Base-by-base conservation (phyloP, 2,888 invertebrate genomes). In the Synergus gifuensis region DNA sequence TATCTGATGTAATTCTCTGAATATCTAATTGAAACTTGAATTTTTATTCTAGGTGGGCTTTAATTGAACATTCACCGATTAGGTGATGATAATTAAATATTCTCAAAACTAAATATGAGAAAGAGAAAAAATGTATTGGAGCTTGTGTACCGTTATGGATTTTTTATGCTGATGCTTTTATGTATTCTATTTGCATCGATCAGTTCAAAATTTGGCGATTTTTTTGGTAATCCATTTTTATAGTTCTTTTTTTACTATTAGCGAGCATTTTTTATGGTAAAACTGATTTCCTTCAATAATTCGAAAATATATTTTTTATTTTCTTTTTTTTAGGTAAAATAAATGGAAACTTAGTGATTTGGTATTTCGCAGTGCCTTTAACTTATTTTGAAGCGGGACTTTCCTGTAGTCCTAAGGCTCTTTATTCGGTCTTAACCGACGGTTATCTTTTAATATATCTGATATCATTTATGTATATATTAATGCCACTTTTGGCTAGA, bases 351-450 rank as follows among this genome's bases (percentile, higher is more conserved):
- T 81, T 89, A 63, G 86, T 90, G 16, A 88, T 91, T 79, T 90
- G 90, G 88, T 91, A 91, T 82, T 87, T 92, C 62, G 90, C 90
- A 58, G 88, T 91, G 76, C 92, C 92, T 78, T 84, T 92, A 77
- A 91, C 89, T 7, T 92, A 92, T 82, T 84, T 92, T 64, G 92
- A 92, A 84, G 91, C 92, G 54, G 92, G 92, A 76, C 76, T 92
- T 16, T 85, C 87, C 12, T 92, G 92, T 78, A 85, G 82, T 78
- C 86, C 87, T n/a, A 88, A 87, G 78, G 88, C 88, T n/a, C 84
- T 92, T 0, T 87, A 89, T 46, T 81, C 86, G 4, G 89, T 89
- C 4, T 77, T 90, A 40, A 85, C 82, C 69, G 87, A 89, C 79
- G 90, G 90, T 18, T 89, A 90, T 78, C 86, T 92, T 14, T 80